A percentile compares a stretch with the other conserved stretches of the same genome.
Evolutionary conservation across 1,140 invertebrate genomes (phyloP).

Genomic region (Campoletis sonorensis): DNA sequence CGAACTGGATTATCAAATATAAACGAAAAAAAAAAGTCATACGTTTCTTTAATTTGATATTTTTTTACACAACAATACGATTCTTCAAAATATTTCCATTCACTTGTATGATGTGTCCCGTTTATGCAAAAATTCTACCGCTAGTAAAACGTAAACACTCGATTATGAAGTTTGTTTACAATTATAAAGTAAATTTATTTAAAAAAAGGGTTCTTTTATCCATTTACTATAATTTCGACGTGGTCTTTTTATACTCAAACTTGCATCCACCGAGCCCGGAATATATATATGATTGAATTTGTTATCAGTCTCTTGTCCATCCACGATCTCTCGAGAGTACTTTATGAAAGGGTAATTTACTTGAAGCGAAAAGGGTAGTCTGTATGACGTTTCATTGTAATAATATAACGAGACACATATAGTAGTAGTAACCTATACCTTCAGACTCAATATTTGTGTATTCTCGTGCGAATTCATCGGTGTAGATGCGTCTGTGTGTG

Average conservation of each 20-base stretch:
- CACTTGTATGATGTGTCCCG: no score
- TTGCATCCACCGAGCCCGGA: not conserved
- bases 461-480: not conserved
- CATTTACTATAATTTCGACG: slow-evolving; percentile 14
- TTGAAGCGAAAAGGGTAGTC: not conserved
- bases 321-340: slow-evolving; percentile 12
- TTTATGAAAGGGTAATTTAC: slow-evolving; percentile 19
- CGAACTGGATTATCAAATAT: no score
- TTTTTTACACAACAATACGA: no score
- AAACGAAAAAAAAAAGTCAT: no score
- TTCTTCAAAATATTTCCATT: no score
- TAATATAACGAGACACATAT: not conserved
- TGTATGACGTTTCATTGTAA: not conserved
- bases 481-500: not conserved
- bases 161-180: no score
- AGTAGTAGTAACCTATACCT: not conserved
- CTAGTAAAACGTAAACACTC: no score
- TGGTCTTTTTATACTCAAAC: slow-evolving; percentile 11
- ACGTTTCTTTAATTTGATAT: no score
- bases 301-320: slow-evolving; percentile 17
- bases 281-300: slow-evolving; percentile 27
- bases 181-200: no score
- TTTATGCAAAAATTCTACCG: no score
- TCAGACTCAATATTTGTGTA: not conserved
- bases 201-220: no score